Conservation (phyloP, 2,888 invertebrate species). For the Calameuta filiformis region DNA sequence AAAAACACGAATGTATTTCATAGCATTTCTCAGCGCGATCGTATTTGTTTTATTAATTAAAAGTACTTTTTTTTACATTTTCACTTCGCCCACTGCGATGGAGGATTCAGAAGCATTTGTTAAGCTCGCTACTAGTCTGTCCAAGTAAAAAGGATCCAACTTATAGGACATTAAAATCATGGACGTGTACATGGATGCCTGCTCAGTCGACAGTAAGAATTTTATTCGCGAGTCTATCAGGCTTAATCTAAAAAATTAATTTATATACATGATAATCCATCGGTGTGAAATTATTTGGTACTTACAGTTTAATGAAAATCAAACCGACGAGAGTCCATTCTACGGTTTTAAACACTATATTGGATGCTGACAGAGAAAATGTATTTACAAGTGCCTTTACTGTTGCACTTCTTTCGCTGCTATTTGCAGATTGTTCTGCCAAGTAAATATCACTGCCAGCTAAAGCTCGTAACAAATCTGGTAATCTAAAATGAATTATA, state of each 20-base stretch:
- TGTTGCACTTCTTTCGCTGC: conserved; percentile 34
- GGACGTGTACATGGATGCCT: conserved; percentile 51
- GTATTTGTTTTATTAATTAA: too few relatives aligned
- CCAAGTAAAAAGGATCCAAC: conserved; percentile 54
- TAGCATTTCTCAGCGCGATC: too few relatives aligned
- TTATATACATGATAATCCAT: too few relatives aligned
- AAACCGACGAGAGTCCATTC: conserved; percentile 79
- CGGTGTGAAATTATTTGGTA: conserved; percentile 24
- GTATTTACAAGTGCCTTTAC: conserved; percentile 70
- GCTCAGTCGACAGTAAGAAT: conserved; percentile 44
- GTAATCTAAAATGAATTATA: conserved; percentile 59
- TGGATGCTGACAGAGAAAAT: conserved; percentile 76
- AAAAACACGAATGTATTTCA: too few relatives aligned
- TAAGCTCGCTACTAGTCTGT: conserved; percentile 43
- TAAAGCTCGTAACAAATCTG: conserved; percentile 70
- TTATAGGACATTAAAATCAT: conserved; percentile 61
- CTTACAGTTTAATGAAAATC: conserved; percentile 77
- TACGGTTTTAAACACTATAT: conserved; percentile 77
- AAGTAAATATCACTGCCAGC: conserved; percentile 42
- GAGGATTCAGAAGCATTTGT: conserved; percentile 18
- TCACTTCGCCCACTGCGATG: too few relatives aligned
- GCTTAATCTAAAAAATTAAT: conserved; percentile 45
- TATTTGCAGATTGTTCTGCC: conserved; percentile 34
- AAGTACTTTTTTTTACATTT: too few relatives aligned
- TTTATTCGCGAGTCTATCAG: conserved; percentile 49